Evolutionary conservation across 2,113 vertebrate genomes (phyloP).

Genomic region (Notarius lentiginosus): DNA sequence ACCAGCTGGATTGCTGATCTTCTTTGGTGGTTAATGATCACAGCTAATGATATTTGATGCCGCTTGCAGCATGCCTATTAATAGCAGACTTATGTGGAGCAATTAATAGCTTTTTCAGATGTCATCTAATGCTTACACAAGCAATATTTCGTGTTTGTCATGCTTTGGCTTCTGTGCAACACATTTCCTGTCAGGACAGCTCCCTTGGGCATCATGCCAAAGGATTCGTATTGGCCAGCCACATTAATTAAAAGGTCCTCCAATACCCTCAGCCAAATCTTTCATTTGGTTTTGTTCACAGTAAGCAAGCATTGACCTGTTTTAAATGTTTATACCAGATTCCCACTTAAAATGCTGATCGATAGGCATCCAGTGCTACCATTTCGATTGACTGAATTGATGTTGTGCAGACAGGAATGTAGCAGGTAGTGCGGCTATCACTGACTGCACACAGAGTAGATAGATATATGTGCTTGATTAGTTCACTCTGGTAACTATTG

Average conservation of each 20-base stretch:
- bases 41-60: conserved; percentile 51
- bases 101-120: conserved; percentile 56
- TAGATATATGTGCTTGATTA: conserved; percentile 37
- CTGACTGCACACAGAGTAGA: conserved; percentile 45
- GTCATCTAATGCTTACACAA: conserved; percentile 58
- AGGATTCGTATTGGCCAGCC: conserved; percentile 47
- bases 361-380: conserved; percentile 47
- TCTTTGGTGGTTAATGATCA: conserved; percentile 47
- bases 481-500: not conserved
- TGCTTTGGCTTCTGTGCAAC: conserved; percentile 44
- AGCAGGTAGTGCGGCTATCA: conserved; percentile 32
- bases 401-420: conserved; percentile 39
- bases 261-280: conserved; percentile 40
- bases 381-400: conserved; percentile 53
- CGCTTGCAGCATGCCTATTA: conserved; percentile 49
- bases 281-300: conserved; percentile 50
- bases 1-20: conserved; percentile 40
- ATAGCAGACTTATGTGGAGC: conserved; percentile 50
- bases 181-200: conserved; percentile 44
- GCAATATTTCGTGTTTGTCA: conserved; percentile 53
- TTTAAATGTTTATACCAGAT: conserved; percentile 59
- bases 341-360: conserved; percentile 58
- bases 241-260: conserved; percentile 61
- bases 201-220: conserved; percentile 51
- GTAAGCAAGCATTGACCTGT: conserved; percentile 51